These are phyloP conservation scores for Percina caprodes DNA, from an alignment of 2,113 vertebrate species.

Conservation along the genomic window DNA sequence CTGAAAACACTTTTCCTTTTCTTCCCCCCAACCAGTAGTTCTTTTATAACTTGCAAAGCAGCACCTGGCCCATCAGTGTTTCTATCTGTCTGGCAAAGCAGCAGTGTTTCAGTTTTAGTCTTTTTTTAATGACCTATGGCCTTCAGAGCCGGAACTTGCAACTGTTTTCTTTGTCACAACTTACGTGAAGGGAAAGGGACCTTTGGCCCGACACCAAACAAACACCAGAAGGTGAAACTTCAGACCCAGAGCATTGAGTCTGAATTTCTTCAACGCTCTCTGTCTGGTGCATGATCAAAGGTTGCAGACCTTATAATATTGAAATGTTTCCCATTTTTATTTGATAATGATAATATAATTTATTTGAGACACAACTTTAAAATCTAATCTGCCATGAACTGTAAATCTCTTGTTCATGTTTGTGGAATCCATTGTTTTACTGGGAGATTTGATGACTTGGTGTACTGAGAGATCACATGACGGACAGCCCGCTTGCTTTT, in stretches of 20 bases:
- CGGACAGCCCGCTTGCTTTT: no score
- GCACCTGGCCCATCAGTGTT: conserved; percentile 41
- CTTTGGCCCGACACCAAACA: background rate
- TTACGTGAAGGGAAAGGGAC: background rate
- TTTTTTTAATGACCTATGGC: conserved; percentile 34
- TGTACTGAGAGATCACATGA: background rate
- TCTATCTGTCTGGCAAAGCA: background rate
- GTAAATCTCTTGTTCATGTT: background rate
- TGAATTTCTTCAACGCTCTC: background rate
- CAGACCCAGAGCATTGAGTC: background rate
- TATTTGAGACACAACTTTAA: background rate
- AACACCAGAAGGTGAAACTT: background rate
- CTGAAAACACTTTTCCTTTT: conserved; percentile 7
- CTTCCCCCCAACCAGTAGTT: background rate
- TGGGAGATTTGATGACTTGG: background rate
- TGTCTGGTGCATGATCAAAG: no score
- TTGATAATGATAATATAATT: background rate
- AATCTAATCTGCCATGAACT: background rate
- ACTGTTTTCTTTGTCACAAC: background rate
- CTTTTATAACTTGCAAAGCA: conserved; percentile 58
- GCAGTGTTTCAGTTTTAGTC: background rate
- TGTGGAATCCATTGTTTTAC: background rate
- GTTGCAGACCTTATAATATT: background rate
- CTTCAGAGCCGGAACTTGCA: background rate
- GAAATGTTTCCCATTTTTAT: background rate